Base-by-base conservation (phyloP, 2,113 vertebrate species). In the Gopherus flavomarginatus region DNA sequence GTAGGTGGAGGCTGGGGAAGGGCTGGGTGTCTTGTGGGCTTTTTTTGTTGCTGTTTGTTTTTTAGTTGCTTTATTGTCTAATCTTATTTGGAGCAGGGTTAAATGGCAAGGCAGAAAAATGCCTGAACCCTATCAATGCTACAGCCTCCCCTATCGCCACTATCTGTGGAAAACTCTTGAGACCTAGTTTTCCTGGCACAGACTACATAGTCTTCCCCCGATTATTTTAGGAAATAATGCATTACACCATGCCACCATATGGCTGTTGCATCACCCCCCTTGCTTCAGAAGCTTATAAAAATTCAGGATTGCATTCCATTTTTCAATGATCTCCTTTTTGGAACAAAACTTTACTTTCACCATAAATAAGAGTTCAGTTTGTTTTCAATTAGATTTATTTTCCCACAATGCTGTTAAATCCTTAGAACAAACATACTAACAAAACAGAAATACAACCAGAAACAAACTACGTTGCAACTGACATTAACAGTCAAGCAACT, bases 61-160 rank as follows among this genome's bases (percentile, higher is more conserved):
- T 93, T 97, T 97, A 96, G 95, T 96, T 54, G 94, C 95, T 97
- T 96, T 44, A 85, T 97, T 95, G 86, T 97, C 97, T 96, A 83
- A 94, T 92, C 86, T 91, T 85, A 88, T 57, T 94, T 96, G 57
- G 86, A 96, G 95, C 59, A 80, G 57, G 87, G 92, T 95, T 97
- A 96, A 97, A 97, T n/a, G 35, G 65, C 94, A 96, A 96, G 96
- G n/a, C n/a, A 88, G 86, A 59, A 59, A 91, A 44, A 62, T 44
- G 81, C 90, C 53, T 59, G 57, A 53, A 13, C 47, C 65, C n/a
- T 22, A n/a, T 38, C 35, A 72, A 22, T 93, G 96, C 88, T 96
- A 93, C 86, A 77, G 42, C 11, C 11, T 91, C 12, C 75, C 2
- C 83, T 93, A 79, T 84, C 80, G 95, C 91, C 59, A 91, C 90